Percentiles rank a stretch among this genome's conserved stretches.
Conservation (phyloP, 2,113 vertebrate genomes). For the Rynchops niger region DNA sequence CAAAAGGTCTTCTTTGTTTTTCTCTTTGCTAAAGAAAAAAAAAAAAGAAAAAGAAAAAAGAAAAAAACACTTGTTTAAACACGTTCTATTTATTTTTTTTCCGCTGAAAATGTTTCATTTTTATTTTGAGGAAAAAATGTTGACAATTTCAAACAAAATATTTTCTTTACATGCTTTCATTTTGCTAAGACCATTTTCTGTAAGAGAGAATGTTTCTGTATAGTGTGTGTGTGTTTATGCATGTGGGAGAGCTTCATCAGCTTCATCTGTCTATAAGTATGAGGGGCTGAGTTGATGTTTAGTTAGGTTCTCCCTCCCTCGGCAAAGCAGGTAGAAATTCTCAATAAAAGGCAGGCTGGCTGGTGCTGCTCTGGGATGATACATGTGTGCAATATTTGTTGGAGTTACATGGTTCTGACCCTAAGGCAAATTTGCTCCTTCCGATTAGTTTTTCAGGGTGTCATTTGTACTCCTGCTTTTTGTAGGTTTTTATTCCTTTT, state of each 20-base stretch:
- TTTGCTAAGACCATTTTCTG: background rate
- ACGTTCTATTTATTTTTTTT: background rate
- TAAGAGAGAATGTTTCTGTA: background rate
- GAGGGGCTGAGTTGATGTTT: background rate
- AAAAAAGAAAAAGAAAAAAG: no score
- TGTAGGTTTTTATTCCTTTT: fast-evolving
- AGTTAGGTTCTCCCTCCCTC: background rate
- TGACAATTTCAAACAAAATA: background rate
- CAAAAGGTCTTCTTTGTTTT: conserved; percentile 51
- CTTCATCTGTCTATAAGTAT: background rate
- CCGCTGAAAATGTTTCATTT: background rate
- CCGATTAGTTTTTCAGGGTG: background rate
- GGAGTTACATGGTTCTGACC: background rate
- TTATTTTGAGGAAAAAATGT: background rate
- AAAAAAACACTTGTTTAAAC: background rate
- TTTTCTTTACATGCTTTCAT: background rate
- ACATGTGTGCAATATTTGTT: background rate
- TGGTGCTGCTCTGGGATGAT: background rate
- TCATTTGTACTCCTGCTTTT: background rate
- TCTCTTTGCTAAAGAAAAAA: background rate
- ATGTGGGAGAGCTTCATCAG: background rate
- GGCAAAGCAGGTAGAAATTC: background rate
- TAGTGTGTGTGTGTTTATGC: background rate
- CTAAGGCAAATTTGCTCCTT: background rate
- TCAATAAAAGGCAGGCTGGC: background rate